Percentiles rank a stretch among this genome's conserved stretches.
Evolutionary conservation across 2,797 vertebrate genomes (phyloP).

Genomic region (Peromyscus nudipes): DNA sequence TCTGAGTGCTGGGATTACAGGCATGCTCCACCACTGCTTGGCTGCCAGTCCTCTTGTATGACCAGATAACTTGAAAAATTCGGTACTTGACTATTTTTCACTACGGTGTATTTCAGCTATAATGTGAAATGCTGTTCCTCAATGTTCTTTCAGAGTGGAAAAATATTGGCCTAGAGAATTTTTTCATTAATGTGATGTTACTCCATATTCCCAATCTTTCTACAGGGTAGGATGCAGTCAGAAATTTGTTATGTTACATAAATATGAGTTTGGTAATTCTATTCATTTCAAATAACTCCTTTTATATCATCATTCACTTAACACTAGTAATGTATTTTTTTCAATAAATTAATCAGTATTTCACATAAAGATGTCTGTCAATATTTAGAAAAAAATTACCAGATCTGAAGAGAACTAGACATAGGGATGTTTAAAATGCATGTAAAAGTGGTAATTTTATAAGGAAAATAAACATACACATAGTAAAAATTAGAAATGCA

Average conservation of each 20-base stretch:
- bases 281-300: constrained; percentile 49
- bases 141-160: background rate
- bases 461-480: constrained; percentile 63
- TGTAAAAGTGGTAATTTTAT: constrained; percentile 26
- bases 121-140: constrained; percentile 25
- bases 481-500: constrained; percentile 25
- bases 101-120: background rate
- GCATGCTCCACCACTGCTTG: too few relatives aligned
- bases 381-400: constrained; percentile 45
- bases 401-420: background rate
- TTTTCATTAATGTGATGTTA: background rate
- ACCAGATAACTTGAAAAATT: background rate
- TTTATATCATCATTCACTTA: constrained; percentile 27
- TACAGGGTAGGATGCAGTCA: background rate
- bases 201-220: background rate
- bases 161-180: constrained; percentile 39
- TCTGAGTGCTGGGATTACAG: too few relatives aligned
- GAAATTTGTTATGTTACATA: background rate
- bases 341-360: constrained; percentile 41
- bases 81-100: constrained; percentile 23
- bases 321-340: constrained; percentile 51
- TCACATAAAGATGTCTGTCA: constrained; percentile 57
- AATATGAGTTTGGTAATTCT: constrained; percentile 8
- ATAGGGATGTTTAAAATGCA: constrained; percentile 9
- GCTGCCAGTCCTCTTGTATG: background rate